Evolutionary conservation across 2,888 invertebrate genomes (phyloP).

Genomic region (Neuroscelio doddi): DNA sequence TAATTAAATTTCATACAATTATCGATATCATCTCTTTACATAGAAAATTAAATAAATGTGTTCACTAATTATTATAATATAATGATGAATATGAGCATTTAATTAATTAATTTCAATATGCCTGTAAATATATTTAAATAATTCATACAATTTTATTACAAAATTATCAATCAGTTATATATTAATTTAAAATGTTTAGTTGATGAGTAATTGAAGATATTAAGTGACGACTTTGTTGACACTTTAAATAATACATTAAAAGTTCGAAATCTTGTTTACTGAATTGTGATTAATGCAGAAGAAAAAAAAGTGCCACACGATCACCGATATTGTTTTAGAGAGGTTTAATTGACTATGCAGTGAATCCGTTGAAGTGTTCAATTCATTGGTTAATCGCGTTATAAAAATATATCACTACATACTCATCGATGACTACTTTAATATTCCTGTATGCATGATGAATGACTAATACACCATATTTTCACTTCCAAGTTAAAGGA

Average conservation of each 20-base stretch:
- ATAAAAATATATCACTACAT: background rate
- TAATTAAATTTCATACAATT: no score
- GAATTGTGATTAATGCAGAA: constrained; percentile 22
- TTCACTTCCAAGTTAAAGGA: constrained; percentile 20
- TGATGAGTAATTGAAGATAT: constrained; percentile 1
- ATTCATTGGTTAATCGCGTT: constrained; percentile 3
- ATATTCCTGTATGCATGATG: background rate
- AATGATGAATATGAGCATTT: no score
- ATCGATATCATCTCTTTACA: no score
- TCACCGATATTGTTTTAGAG: no score
- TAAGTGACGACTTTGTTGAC: constrained; percentile 5
- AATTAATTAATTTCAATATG: no score
- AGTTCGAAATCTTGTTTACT: constrained; percentile 23
- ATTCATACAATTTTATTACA: no score
- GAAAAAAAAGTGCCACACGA: constrained; percentile 13
- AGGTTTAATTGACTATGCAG: constrained; percentile 19
- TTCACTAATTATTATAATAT: no score
- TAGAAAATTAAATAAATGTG: no score
- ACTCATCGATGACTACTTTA: background rate
- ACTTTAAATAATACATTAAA: constrained; percentile 24
- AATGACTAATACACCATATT: constrained; percentile 28
- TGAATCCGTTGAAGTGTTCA: constrained; percentile 1
- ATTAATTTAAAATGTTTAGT: no score
- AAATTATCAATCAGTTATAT: no score
- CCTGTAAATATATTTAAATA: no score